Base-by-base conservation (phyloP, 1,140 invertebrate species). In the Triops longicaudatus region DNA sequence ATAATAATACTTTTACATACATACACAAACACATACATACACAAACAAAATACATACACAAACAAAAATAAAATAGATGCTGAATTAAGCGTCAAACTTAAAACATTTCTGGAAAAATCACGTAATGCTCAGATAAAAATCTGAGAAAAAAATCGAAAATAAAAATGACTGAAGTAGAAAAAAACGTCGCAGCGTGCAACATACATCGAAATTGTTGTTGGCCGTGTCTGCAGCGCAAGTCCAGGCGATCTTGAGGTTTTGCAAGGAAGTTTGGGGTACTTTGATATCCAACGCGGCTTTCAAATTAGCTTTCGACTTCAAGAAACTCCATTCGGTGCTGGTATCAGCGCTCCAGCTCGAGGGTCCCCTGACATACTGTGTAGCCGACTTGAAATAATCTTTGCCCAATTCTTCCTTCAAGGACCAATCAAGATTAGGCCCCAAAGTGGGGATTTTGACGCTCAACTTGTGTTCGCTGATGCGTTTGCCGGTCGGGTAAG, bases 281-380 rank as follows among this genome's bases (percentile, higher is more conserved):
- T 78, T 78, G 10, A 78, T 43, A 27, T 78, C 74, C 9, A 78
- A 10, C 63, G 73, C 43, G n/a, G 74, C 78, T 27, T 78, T 71
- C 1, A 76, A 22, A 71, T 72, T 76, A 9, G 31, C 26, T 77
- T 78, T 78, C 1, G 41, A 22, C 31, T 72, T 72, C 14, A 41
- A n/a, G n/a, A 28, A 72, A 27, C 26, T 76, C 11, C 27, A 6
- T 72, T 78, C 77, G n/a, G 74, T 75, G 10, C 27, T 42, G 26
- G 78, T 37, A 9, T 78, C 78, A 17, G 76, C 12, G 27, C 44
- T 78, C 71, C 76, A 26, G n/a, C 73, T 41, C 5, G 63, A 44
- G 4, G 78, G 75, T 7, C 78, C 78, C 10, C 78, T 50, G 50
- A 72, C 74, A 26, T 76, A 75, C n/a, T 63, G 72, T 28, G 75